Evolutionary conservation across 64 coral and sea anemone genomes (phyloP).

Genomic region (Stylophora pistillata): DNA sequence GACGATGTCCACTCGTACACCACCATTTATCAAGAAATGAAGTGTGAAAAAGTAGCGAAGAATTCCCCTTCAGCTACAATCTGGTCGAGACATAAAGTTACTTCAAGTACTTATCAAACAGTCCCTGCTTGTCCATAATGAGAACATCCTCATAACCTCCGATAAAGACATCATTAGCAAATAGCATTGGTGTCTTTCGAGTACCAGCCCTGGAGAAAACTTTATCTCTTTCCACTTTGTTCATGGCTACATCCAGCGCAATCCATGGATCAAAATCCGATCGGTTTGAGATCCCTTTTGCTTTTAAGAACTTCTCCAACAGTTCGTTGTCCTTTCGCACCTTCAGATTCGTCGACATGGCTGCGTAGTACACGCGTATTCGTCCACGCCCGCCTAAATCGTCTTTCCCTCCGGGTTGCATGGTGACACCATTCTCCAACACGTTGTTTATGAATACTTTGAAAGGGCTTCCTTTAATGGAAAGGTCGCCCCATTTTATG

Average conservation of each 20-base stretch:
- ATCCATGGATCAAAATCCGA: conserved; percentile 74
- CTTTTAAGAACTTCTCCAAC: conserved; percentile 72
- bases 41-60: no score
- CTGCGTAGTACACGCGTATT: conserved; percentile 87
- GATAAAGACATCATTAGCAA: conserved; percentile 78
- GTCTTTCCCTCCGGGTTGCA: not conserved
- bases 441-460: conserved; percentile 89
- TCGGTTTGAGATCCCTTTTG: conserved; percentile 66
- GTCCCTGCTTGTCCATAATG: conserved; percentile 85
- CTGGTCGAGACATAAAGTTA: not conserved
- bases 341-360: conserved; percentile 69
- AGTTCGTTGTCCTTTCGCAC: conserved; percentile 63
- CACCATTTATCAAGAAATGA: not conserved
- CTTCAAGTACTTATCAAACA: conserved; percentile 69
- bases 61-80: not conserved
- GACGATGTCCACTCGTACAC: no score
- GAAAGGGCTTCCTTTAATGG: conserved; percentile 83
- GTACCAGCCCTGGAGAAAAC: conserved; percentile 85
- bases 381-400: conserved; percentile 51
- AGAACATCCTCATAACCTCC: conserved; percentile 89
- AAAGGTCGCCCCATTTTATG: conserved; percentile 89
- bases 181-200: conserved; percentile 82
- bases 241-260: conserved; percentile 79
- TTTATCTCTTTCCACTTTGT: conserved; percentile 65
- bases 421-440: conserved; percentile 14